Base-by-base conservation (phyloP, 2,113 vertebrate species). In the Martes martes region DNA sequence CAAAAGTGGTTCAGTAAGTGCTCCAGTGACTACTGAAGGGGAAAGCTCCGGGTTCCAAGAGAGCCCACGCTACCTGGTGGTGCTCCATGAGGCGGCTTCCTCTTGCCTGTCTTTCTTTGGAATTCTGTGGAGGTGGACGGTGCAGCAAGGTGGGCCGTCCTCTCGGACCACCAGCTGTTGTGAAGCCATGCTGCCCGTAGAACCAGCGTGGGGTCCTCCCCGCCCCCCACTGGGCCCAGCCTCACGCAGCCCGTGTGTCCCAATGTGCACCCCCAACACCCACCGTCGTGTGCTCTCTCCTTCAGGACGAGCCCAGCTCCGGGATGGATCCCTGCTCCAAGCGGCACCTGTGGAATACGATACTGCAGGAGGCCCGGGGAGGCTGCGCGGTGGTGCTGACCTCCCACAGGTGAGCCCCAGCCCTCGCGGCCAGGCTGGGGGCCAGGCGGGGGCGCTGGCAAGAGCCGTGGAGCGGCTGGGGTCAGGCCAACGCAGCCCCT, bases 271-370 rank as follows among this genome's bases (percentile, higher is more conserved):
- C 52, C 4, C 11, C 26, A 6, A 11, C 8, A 0, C 0, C 63
- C 55, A 2, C 5, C 78, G 74, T 73, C 19, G 24, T 42, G 2
- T 78, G 3, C 71, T 91, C 36, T 85, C 52, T 59, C 42, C 57
- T 24, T 1, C 80, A 99, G 99, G 99, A 99, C 61, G 99, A 99
- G 33, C 99, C 99, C 67, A 99, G 99, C 73, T 99, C 98, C 4
- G 99, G 99, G 14, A 99, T 99, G 99, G 99, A 99, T 88, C 98
- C 98, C 19, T 98, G 98, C 82, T 99, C 98, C 31, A 99, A 99
- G 88, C 96, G 98, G 0, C 94, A 97, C 69, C 98, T 99, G 79
- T 99, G 99, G 99, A 97, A 98, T 83, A 96, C 96, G 0, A 97
- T 99, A 11, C 65, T 80, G 28, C 96, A 98, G 52, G 98, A 99